Evolutionary conservation across 2,113 vertebrate species (phyloP).

Genomic region (Synchiropus splendidus): DNA sequence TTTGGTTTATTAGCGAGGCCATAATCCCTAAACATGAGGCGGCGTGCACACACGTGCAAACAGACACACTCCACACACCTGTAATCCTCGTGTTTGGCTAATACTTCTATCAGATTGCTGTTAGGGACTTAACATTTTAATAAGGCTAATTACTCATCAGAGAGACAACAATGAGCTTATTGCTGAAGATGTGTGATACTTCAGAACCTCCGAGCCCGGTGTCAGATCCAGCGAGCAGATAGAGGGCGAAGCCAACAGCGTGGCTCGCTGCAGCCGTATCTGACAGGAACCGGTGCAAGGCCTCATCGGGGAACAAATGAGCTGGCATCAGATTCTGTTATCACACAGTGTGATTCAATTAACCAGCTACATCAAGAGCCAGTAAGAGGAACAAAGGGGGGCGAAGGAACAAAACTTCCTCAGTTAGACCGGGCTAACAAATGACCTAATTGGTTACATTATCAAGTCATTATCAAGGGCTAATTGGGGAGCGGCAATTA

Average conservation of each 20-base stretch:
- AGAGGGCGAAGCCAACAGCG: conserved; percentile 15
- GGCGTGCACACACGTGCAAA: conserved; percentile 1
- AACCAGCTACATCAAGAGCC: conserved; percentile 65
- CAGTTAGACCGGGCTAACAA: conserved; percentile 53
- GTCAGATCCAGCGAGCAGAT: conserved; percentile 34
- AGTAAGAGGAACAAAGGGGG: conserved; percentile 1
- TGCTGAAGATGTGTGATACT: conserved; percentile 28
- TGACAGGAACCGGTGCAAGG: conserved; percentile 35
- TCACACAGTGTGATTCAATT: conserved; percentile 75
- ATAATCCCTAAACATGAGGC: conserved; percentile 19
- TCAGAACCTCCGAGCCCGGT: conserved; percentile 7
- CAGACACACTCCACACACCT: conserved; percentile 37
- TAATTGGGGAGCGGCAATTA: conserved; percentile 76
- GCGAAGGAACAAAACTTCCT: conserved; percentile 11
- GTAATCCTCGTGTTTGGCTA: conserved; percentile 42
- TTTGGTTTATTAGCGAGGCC: conserved; percentile 4
- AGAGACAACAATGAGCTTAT: conserved; percentile 49
- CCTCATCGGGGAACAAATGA: conserved; percentile 66
- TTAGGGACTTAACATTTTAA: conserved; percentile 48
- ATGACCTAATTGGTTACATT: conserved; percentile 74
- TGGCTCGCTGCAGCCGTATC: conserved; percentile 23
- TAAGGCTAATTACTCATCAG: conserved; percentile 52
- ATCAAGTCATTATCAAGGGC: conserved; percentile 73
- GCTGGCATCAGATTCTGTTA: conserved; percentile 62
- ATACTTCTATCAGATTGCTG: conserved; percentile 50